phyloP scores from a whole-genome alignment of 2,888 invertebrate species.

The Loripinus fragilis region DNA sequence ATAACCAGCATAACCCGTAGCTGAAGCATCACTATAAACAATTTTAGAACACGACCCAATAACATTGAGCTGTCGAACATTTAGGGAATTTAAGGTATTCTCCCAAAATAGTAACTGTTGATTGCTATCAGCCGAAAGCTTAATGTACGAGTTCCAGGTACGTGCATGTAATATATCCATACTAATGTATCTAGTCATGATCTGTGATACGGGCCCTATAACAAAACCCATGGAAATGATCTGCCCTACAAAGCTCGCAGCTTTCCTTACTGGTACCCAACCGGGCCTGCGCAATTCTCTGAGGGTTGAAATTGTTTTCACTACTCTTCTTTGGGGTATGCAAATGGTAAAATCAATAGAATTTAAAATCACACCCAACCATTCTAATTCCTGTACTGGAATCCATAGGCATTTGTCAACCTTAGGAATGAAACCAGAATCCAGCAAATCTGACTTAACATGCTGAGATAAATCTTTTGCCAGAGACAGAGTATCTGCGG shows the following conservation, averaged over 20 bases:
- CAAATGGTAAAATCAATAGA: conserved; percentile 19
- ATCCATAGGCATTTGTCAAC: too few relatives aligned
- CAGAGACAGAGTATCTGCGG: conserved; percentile 14
- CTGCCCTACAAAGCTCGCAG: conserved; percentile 12
- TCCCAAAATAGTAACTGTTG: too few relatives aligned
- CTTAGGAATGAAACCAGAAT: conserved; percentile 40
- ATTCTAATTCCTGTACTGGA: conserved; percentile 40
- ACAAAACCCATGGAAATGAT: conserved; percentile 25
- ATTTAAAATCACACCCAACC: conserved; percentile 42
- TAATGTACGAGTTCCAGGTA: not conserved
- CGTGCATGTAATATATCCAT: not conserved
- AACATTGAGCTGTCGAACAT: too few relatives aligned
- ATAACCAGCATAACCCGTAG: too few relatives aligned
- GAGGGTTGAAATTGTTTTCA: conserved; percentile 10
- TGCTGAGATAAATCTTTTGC: conserved; percentile 4
- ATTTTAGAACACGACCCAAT: too few relatives aligned
- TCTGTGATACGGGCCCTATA: not conserved
- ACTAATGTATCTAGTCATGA: conserved; percentile 8
- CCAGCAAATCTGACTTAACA: conserved; percentile 35
- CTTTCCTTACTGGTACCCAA: conserved; percentile 12
- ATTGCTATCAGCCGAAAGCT: not conserved
- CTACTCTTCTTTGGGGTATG: conserved; percentile 29
- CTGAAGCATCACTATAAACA: too few relatives aligned
- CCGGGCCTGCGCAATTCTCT: not conserved
- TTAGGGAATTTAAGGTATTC: too few relatives aligned